A percentile compares a stretch with the other conserved stretches of the same genome.
These are phyloP conservation scores for Manis pentadactyla DNA, from an alignment of 2,797 vertebrate genomes.

Conservation along the genomic window DNA sequence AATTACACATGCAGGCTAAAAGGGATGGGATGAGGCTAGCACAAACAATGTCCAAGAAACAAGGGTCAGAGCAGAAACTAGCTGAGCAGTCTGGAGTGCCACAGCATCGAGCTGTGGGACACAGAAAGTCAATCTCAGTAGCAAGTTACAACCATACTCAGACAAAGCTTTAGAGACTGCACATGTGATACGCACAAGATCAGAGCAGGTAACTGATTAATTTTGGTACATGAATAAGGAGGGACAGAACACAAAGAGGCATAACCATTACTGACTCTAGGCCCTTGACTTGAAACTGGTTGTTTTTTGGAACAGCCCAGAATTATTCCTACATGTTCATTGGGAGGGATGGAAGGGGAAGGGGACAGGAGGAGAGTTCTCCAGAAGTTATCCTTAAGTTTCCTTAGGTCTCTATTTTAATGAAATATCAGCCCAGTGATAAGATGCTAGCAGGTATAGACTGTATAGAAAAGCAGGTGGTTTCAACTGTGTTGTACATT, in stretches of 20 bases:
- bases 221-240: neutral
- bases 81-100: neutral
- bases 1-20: neutral
- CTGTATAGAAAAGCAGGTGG: constrained; percentile 1
- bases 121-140: neutral
- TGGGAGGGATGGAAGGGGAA: neutral
- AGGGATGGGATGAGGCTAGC: neutral
- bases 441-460: neutral
- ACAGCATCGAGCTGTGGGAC: neutral
- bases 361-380: neutral
- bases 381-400: constrained; percentile 12
- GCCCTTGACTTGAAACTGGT: neutral
- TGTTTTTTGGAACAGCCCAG: neutral
- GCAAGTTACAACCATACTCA: neutral
- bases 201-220: neutral
- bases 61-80: neutral
- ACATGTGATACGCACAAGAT: neutral
- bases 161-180: neutral
- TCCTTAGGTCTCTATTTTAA: neutral
- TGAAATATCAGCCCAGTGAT: neutral
- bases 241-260: neutral
- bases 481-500: neutral
- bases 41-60: neutral
- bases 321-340: neutral
- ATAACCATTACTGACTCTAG: neutral